phyloP scores from a whole-genome alignment of 2,888 invertebrate species.

The Melieria omissa region DNA sequence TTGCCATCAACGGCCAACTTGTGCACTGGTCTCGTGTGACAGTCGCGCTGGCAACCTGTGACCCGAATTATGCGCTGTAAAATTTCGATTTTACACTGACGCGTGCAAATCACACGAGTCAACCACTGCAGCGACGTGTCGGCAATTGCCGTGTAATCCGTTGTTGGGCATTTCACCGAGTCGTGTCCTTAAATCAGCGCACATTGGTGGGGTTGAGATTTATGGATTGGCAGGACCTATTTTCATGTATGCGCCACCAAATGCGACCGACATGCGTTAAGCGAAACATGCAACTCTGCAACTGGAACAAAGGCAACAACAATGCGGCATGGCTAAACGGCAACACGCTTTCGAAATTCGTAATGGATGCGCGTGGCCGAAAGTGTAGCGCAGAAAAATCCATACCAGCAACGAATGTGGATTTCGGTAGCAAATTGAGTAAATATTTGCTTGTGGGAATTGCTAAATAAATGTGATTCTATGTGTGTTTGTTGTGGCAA shows the following conservation, averaged over 20 bases:
- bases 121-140: neutral
- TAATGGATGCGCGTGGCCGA: constrained; percentile 20
- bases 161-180: constrained; percentile 37
- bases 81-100: constrained; percentile 43
- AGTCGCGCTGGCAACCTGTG: too few species aligned
- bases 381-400: neutral
- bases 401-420: neutral
- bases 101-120: constrained; percentile 36
- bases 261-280: constrained; percentile 40
- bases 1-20: too few species aligned
- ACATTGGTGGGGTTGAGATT: constrained; percentile 55
- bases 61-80: constrained; percentile 39
- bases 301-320: neutral
- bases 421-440: constrained; percentile 1
- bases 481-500: neutral
- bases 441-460: constrained; percentile 47
- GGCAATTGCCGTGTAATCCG: constrained; percentile 28
- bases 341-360: constrained; percentile 26
- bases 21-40: too few species aligned
- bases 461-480: neutral
- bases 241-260: constrained; percentile 44
- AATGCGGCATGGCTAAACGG: constrained; percentile 25
- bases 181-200: constrained; percentile 63
- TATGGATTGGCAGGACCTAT: constrained; percentile 47
- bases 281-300: constrained; percentile 43